Conservation (phyloP, 2,888 invertebrate species). For the Merodon equestris region DNA sequence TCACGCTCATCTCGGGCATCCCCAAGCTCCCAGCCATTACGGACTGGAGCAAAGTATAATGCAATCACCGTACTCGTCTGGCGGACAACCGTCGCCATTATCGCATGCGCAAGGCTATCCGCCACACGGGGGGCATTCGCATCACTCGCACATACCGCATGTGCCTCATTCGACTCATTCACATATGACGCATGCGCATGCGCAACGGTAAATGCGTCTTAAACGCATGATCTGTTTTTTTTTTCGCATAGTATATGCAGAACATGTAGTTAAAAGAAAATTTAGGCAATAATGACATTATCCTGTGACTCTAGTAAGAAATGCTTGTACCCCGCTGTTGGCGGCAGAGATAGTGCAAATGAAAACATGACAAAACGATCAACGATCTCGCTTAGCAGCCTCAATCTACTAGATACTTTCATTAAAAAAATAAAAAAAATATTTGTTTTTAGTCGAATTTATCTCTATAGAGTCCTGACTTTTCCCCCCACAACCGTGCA, state of each 20-base stretch:
- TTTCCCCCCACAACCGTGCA: no score
- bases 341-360: slow-evolving; percentile 15
- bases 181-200: slow-evolving; percentile 86
- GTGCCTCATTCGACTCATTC: slow-evolving; percentile 81
- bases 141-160: slow-evolving; percentile 86
- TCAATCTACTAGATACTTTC: slow-evolving; percentile 47
- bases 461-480: no score
- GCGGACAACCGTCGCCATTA: slow-evolving; percentile 85
- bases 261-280: slow-evolving; percentile 2
- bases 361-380: slow-evolving; percentile 47
- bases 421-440: not conserved
- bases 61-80: slow-evolving; percentile 81
- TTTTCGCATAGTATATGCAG: not conserved
- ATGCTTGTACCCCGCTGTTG: slow-evolving; percentile 23
- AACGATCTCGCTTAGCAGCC: slow-evolving; percentile 69
- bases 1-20: slow-evolving; percentile 84
- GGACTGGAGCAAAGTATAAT: slow-evolving; percentile 87
- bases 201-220: slow-evolving; percentile 87
- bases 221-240: slow-evolving; percentile 13
- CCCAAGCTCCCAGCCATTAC: slow-evolving; percentile 82
- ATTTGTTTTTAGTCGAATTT: no score
- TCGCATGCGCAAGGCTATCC: slow-evolving; percentile 79
- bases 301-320: slow-evolving; percentile 56
- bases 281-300: slow-evolving; percentile 53
- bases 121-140: slow-evolving; percentile 78